phyloP scores from a whole-genome alignment of 2,888 invertebrate species.

The Acanthosepion esculentum region DNA sequence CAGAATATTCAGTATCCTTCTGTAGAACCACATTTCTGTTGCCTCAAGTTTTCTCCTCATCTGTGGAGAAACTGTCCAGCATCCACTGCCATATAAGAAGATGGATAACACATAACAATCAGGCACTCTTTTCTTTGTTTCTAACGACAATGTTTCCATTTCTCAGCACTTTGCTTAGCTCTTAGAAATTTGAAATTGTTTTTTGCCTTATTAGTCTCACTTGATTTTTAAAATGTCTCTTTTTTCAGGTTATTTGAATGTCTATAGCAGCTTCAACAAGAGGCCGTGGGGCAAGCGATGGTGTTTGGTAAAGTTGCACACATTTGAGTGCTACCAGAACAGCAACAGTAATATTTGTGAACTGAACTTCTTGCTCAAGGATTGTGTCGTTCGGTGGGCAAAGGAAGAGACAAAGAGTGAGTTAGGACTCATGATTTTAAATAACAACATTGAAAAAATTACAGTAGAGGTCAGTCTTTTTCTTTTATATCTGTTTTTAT shows the following conservation, averaged over 20 bases:
- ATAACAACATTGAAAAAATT: conserved; percentile 63
- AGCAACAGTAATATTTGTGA: conserved; percentile 62
- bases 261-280: conserved; percentile 69
- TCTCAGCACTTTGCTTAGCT: too few relatives aligned
- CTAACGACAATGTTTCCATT: too few relatives aligned
- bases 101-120: too few relatives aligned
- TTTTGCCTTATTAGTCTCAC: neutral
- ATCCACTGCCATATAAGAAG: too few relatives aligned
- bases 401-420: conserved; percentile 66
- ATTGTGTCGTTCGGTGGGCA: conserved; percentile 63
- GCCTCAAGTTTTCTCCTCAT: too few relatives aligned
- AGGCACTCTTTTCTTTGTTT: too few relatives aligned
- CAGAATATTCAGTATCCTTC: too few relatives aligned
- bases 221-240: neutral
- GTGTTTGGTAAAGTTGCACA: conserved; percentile 65
- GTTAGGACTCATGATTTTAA: conserved; percentile 65
- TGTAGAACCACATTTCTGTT: too few relatives aligned
- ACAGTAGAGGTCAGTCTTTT: conserved; percentile 65
- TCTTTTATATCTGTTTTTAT: neutral
- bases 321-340: conserved; percentile 66
- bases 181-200: too few relatives aligned
- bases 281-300: conserved; percentile 67
- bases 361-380: conserved; percentile 61
- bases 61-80: too few relatives aligned
- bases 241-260: conserved; percentile 62